Evolutionary conservation across 1,140 invertebrate genomes (phyloP), one percentile per base, ranked within the genome.

Genomic region (Sycobia sp.): DNA sequence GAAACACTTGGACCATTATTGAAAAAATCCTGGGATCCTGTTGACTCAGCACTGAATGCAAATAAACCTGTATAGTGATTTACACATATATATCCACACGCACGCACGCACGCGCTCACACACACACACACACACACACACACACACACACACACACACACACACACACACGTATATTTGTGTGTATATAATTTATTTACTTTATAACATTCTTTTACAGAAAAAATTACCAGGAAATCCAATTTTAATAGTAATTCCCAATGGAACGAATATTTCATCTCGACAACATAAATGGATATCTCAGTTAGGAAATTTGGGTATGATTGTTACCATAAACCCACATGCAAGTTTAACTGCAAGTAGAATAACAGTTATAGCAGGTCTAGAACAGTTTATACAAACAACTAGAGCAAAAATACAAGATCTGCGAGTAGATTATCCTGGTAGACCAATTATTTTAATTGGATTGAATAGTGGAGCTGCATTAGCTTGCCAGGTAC

Each of bases 11-110:
- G 84, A 32, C 83, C 87, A 1, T 72, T 93, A 4, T 73, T 93
- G 53, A 92, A 92, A 74, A 83, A 88, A 58, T 85, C 88, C 1
- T 94, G 92, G 91, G 91, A 94, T 76, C 92, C 92, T 10, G 80
- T 89, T 10, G 71, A 78, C 3, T 74, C 81, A 27, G 75, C 76
- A 38, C 73, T 89, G n/a, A 82, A 82, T 53, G 77, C 83, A 23
- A 82, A 84, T 55, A 87, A 86, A 80, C 82, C 83, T 23, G 88
- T 89, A 78, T n/a, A n/a, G n/a, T n/a, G n/a, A n/a, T n/a, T n/a
- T n/a, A n/a, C n/a, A n/a, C n/a, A n/a, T n/a, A n/a, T n/a, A n/a
- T n/a, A n/a, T n/a, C n/a, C n/a, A n/a, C n/a, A n/a, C n/a, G n/a
- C n/a, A n/a, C n/a, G n/a, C n/a, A n/a, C n/a, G n/a, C n/a, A n/a